These are phyloP conservation scores for Cryptus viduatorius DNA, from an alignment of 2,888 invertebrate genomes.

Conservation along the genomic window DNA sequence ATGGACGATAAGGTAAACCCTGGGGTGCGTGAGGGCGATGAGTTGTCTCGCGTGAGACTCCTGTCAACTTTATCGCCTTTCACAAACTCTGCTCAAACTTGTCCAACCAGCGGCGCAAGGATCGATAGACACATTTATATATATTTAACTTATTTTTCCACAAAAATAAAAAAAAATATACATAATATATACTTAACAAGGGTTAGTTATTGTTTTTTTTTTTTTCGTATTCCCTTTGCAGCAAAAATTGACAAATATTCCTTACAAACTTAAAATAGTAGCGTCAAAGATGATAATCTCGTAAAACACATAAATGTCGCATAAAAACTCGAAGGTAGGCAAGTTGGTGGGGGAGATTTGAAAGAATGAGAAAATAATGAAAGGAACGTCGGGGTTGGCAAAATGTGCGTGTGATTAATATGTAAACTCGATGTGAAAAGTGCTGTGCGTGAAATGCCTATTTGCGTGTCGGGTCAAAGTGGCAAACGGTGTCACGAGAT, in stretches of 20 bases:
- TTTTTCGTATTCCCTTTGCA: not conserved
- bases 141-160: conserved; percentile 18
- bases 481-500: conserved; percentile 67
- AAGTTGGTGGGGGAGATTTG: not conserved
- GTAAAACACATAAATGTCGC: conserved; percentile 1
- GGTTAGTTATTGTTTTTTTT: not conserved
- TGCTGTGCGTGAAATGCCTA: conserved; percentile 63
- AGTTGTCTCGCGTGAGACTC: conserved; percentile 46
- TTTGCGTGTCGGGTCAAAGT: conserved; percentile 63
- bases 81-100: conserved; percentile 26
- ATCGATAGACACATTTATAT: conserved; percentile 43
- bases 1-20: conserved; percentile 57
- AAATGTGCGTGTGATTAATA: conserved; percentile 54
- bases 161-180: conserved; percentile 22
- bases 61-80: conserved; percentile 35
- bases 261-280: not conserved
- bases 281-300: conserved; percentile 7
- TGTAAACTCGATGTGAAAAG: conserved; percentile 49
- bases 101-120: conserved; percentile 7
- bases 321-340: not conserved
- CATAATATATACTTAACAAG: not conserved
- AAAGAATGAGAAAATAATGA: conserved; percentile 14
- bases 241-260: not conserved
- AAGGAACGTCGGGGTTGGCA: not conserved
- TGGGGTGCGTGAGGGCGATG: conserved; percentile 61